Base-by-base conservation (phyloP, 1,140 invertebrate genomes). In the Potamilus streckersoni region DNA sequence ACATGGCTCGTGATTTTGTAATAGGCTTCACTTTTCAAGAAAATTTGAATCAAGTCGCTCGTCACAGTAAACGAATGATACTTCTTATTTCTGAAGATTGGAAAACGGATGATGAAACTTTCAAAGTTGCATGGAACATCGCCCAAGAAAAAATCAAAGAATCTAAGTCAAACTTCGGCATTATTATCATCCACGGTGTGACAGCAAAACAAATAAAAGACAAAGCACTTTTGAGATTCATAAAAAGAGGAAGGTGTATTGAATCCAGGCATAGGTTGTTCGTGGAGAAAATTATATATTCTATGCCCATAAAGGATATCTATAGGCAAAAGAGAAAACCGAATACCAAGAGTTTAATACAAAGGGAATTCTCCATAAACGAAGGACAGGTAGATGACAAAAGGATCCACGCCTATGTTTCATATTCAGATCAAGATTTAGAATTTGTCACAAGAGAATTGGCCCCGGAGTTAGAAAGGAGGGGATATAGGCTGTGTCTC, bases 131-230 rank as follows among this genome's bases (percentile, higher is more conserved):
- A 13, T 73, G 79, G 79, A 74, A 74, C 17, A 79, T 80, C 15
- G 81, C 80, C 16, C 79, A 84, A 23, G 80, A 79, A 49, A 84
- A 82, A 66, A 79, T 81, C 20, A 83, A 76, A 63, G 76, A 81
- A 70, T 69, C 74, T 12, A 76, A 80, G 59, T 78, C 79, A 0
- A 80, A 83, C 61, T 85, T 80, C 60, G 75, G 79, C 0, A 80
- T 84, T 62, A 60, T 82, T 3, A 59, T 84, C 8, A 69, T 74
- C 27, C 76, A 84, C 71, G 61, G 79, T 2, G 65, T 76, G 15
- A 31, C 67, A 19, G 11, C 55, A 23, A 81, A 78, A 65, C 27
- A 71, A 17, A 76, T 81, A 1, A 70, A 73, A 13, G 79, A 81
- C 49, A 78, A 83, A 68, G 78, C 79, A n/a, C 63, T 83, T 15